Conservation (phyloP, 2,797 vertebrate species). For the Naso thynnoides region DNA sequence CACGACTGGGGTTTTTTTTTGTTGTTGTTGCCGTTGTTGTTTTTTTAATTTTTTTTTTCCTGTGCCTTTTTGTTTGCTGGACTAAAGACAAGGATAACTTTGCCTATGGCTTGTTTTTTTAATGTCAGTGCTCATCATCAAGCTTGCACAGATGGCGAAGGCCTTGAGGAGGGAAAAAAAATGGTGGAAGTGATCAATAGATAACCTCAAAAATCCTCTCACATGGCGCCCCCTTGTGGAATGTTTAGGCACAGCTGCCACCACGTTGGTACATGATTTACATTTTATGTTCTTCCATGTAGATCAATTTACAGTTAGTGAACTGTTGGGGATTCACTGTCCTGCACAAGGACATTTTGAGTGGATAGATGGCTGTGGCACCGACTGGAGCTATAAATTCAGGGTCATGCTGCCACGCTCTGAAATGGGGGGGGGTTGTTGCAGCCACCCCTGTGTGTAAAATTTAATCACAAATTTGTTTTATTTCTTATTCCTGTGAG, state of each 20-base stretch:
- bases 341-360: constrained; percentile 66
- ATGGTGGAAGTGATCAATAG: constrained; percentile 58
- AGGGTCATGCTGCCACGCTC: constrained; percentile 30
- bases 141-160: constrained; percentile 66
- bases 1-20: neutral
- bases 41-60: neutral
- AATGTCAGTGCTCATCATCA: constrained; percentile 46
- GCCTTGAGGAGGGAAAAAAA: constrained; percentile 55
- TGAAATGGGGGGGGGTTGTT: constrained; percentile 20
- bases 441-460: constrained; percentile 31
- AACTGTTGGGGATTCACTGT: constrained; percentile 63
- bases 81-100: constrained; percentile 56
- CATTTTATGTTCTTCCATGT: constrained; percentile 45
- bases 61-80: constrained; percentile 38
- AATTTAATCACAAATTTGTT: constrained; percentile 62
- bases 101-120: constrained; percentile 59
- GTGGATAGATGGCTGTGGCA: constrained; percentile 41
- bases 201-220: constrained; percentile 58
- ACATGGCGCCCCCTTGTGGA: constrained; percentile 75
- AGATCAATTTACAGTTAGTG: constrained; percentile 58
- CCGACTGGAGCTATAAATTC: constrained; percentile 51
- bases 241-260: constrained; percentile 24
- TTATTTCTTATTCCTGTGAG: constrained; percentile 47
- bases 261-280: constrained; percentile 42
- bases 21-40: too few relatives aligned